Conservation (phyloP, 1,140 invertebrate genomes). For the Agrilus planipennis region DNA sequence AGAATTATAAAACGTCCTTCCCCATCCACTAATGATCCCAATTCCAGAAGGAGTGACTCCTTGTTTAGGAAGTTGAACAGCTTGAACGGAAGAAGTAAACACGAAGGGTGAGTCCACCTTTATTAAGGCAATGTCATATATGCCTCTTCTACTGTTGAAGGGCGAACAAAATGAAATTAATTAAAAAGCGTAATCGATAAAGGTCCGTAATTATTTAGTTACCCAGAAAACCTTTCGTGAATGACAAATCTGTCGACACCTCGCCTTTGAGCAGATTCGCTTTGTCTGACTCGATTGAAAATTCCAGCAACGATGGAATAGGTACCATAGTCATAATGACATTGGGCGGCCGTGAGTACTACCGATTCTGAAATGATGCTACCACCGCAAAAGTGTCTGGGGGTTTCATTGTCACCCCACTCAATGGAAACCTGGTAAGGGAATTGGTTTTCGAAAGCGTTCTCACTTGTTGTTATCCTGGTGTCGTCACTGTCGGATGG, state of each 20-base stretch:
- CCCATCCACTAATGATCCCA: constrained; percentile 34
- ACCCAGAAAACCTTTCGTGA: constrained; percentile 41
- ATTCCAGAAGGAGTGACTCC: constrained; percentile 23
- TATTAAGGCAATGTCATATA: constrained; percentile 52
- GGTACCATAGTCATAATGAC: constrained; percentile 27
- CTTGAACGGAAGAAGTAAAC: constrained; percentile 39
- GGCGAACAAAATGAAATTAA: constrained; percentile 7
- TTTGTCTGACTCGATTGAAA: constrained; percentile 19
- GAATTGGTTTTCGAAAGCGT: constrained; percentile 26
- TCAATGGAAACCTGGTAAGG: constrained; percentile 37
- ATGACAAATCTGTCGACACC: constrained; percentile 30
- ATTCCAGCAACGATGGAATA: constrained; percentile 32
- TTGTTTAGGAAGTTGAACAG: constrained; percentile 36
- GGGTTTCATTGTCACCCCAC: constrained; percentile 15
- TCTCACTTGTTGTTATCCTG: constrained; percentile 19
- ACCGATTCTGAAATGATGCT: constrained; percentile 35
- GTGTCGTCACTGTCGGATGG: too few relatives aligned
- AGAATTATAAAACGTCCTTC: too few relatives aligned
- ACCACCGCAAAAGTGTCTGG: constrained; percentile 40
- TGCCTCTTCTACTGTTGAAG: constrained; percentile 36
- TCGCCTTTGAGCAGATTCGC: constrained; percentile 33
- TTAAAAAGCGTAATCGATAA: constrained; percentile 1
- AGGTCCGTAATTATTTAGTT: constrained; percentile 14
- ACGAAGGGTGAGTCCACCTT: constrained; percentile 40
- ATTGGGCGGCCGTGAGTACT: constrained; percentile 45